Evolutionary conservation across 1,140 invertebrate species (phyloP), one percentile per base, ranked within the genome.

Genomic region (Drosophila kanapiae): DNA sequence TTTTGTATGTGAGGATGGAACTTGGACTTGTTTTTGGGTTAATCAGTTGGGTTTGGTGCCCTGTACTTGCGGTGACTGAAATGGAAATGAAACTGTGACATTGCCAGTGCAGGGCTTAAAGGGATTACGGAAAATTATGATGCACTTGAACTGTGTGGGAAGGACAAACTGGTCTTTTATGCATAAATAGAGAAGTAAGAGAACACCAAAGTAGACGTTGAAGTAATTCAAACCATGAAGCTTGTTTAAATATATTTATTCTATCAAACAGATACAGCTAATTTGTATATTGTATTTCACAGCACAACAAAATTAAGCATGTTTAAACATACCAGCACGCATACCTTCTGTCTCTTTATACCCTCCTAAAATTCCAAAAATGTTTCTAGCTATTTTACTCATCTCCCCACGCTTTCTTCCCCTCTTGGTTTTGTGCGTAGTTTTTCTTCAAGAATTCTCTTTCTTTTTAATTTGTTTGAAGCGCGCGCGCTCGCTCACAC

Each of bases 401-500:
- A 63, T n/a, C 42, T 10, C 33, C 18, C 56, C 56, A 45, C 7
- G 7, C 37, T 45, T 29, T 45, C 6, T 31, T 5, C 38, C 23
- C 23, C 43, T 40, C 31, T 31, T 13, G 8, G 18, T 43, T 69
- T 67, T 53, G 27, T 11, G 61, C 18, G 31, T 54, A 45, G 16
- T 60, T 61, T 59, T 65, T 67, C 54, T 37, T 68, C 13, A 54
- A 54, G 75, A 70, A 53, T 78, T 71, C 48, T n/a, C 38, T 42
- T 72, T 76, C 18, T 63, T 68, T 78, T 88, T 88, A 87, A 88
- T 87, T 87, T 83, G 77, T 67, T 80, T 68, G 80, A 37, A 56
- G 63, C 67, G 49, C 49, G 18, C 23, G 16, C 40, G 38, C 82
- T 71, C 62, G 68, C 76, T 71, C 68, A 40, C 78, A 78, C 75